Evolutionary conservation across 2,113 vertebrate genomes (phyloP).

Genomic region (Trematomus loennbergii): DNA sequence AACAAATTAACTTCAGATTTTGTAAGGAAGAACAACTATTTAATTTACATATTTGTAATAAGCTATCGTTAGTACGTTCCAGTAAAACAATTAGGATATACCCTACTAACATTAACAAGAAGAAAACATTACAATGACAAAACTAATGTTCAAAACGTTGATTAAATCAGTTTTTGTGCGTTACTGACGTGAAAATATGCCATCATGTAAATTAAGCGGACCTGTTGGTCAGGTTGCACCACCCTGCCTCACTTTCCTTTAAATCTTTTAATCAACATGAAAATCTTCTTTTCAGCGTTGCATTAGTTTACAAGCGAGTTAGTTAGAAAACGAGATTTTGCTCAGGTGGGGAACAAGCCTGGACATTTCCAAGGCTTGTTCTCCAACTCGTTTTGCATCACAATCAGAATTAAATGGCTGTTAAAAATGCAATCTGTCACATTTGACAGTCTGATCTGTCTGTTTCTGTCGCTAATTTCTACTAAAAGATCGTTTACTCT

Average conservation of each 20-base stretch:
- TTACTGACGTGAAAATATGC: background rate
- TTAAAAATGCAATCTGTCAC: conserved; percentile 17
- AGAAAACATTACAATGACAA: background rate
- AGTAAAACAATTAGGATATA: background rate
- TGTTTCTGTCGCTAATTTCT: too few relatives aligned
- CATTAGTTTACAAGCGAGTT: background rate
- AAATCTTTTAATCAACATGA: background rate
- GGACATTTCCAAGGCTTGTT: too few relatives aligned
- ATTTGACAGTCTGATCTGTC: too few relatives aligned
- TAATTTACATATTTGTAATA: background rate
- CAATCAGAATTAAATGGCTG: conserved; percentile 27
- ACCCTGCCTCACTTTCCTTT: background rate
- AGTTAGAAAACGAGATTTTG: background rate
- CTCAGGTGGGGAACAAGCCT: conserved; percentile 48
- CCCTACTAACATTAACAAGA: background rate
- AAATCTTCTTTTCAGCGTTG: background rate
- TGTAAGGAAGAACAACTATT: background rate
- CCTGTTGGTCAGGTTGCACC: background rate
- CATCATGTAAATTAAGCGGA: background rate
- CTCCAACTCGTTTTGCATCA: conserved; percentile 59
- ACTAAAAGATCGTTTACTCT: background rate
- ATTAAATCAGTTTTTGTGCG: background rate
- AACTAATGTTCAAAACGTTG: background rate
- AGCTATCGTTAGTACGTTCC: background rate
- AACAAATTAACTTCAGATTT: background rate